Conservation (phyloP, 2,113 vertebrate genomes). For the Tachycineta bicolor region DNA sequence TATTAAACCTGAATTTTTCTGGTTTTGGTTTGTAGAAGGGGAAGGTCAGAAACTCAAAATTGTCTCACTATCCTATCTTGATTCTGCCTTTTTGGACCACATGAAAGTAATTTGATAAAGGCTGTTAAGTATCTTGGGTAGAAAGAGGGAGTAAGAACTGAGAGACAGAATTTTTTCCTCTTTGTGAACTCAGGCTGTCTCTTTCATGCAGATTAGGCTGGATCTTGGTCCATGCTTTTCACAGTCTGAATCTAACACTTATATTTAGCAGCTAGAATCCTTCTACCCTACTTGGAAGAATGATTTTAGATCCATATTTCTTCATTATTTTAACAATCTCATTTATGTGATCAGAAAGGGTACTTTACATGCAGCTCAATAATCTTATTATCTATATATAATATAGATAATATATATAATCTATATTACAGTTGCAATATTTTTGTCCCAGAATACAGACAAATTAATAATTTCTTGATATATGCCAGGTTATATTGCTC, state of each 20-base stretch:
- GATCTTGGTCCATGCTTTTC: not conserved
- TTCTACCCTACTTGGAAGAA: not conserved
- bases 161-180: not conserved
- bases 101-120: not conserved
- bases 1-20: not conserved
- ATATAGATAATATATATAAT: too few relatives aligned
- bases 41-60: not conserved
- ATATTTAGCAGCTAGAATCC: not conserved
- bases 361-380: not conserved
- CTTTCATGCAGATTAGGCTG: not conserved
- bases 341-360: not conserved
- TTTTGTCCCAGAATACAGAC: constrained; percentile 27
- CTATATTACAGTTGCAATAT: not conserved
- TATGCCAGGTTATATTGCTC: constrained; percentile 42
- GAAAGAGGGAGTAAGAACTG: not conserved
- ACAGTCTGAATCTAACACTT: not conserved
- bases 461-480: constrained; percentile 64
- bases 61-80: not conserved
- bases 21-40: not conserved
- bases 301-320: not conserved
- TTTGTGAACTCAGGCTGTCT: not conserved
- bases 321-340: not conserved
- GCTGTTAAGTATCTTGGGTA: not conserved
- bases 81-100: not conserved
- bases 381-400: not conserved